A percentile compares a stretch with the other conserved stretches of the same genome.
Conservation (phyloP, 1,140 invertebrate species). For the Zaprionus lachaisei region DNA sequence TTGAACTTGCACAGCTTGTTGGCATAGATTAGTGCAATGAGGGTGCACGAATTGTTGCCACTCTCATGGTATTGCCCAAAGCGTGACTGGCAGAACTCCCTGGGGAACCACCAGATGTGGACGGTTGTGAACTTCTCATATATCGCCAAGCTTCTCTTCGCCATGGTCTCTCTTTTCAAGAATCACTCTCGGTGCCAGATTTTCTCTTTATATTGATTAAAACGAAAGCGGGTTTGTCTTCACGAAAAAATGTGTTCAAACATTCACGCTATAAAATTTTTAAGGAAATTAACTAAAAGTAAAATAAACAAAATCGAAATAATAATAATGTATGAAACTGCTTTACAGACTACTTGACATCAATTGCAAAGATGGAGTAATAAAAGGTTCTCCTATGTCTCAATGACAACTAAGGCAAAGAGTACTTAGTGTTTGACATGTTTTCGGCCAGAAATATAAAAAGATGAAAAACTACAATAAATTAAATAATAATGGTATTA, state of each 20-base stretch:
- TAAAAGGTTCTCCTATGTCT: no score
- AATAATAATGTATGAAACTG: background rate
- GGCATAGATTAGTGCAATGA: slow-evolving; percentile 54
- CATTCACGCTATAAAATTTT: background rate
- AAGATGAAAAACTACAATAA: no score
- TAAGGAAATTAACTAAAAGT: background rate
- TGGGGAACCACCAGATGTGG: slow-evolving; percentile 60
- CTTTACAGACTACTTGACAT: background rate
- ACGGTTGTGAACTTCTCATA: slow-evolving; percentile 36
- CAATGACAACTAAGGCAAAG: no score
- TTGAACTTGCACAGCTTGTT: slow-evolving; percentile 34
- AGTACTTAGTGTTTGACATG: no score
- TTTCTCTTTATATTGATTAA: background rate
- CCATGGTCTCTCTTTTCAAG: background rate
- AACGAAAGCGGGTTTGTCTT: background rate
- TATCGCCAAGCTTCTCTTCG: slow-evolving; percentile 23
- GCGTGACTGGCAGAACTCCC: slow-evolving; percentile 48
- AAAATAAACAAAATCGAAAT: background rate
- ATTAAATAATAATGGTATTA: no score
- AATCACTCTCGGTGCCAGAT: background rate
- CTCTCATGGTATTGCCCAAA: slow-evolving; percentile 40
- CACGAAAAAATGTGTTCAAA: background rate
- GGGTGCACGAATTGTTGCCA: slow-evolving; percentile 54
- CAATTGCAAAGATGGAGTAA: background rate
- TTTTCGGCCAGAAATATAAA: no score